phyloP scores from a whole-genome alignment of 2,888 invertebrate genomes.

The Helobdella robusta region DNA sequence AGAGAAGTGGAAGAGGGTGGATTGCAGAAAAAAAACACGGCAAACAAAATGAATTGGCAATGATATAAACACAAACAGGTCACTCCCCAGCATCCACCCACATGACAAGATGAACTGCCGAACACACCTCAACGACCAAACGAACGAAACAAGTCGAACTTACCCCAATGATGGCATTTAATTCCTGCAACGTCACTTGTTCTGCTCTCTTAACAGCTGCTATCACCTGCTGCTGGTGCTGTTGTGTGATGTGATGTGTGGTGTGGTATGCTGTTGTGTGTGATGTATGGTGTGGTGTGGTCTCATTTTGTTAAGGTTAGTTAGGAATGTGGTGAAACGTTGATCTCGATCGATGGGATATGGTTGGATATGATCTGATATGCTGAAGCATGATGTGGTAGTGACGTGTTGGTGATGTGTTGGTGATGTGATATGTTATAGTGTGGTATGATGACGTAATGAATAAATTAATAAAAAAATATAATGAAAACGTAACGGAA shows the following conservation, averaged over 20 bases:
- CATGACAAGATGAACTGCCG: no score
- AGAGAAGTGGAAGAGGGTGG: neutral
- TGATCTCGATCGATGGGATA: neutral
- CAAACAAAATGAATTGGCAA: neutral
- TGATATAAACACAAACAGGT: conserved; percentile 1
- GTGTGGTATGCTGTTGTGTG: neutral
- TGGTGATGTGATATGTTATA: no score
- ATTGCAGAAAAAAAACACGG: neutral
- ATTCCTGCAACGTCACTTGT: conserved; percentile 88
- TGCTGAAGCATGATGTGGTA: neutral
- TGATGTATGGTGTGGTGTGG: neutral
- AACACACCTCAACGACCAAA: neutral
- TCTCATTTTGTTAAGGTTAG: neutral
- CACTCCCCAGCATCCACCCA: no score
- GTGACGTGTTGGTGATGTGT: neutral
- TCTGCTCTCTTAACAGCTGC: conserved; percentile 94
- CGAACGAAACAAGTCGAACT: conserved; percentile 48
- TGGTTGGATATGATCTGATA: neutral
- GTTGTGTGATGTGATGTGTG: conserved; percentile 24
- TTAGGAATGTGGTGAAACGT: neutral
- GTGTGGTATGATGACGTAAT: no score
- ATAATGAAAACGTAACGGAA: no score
- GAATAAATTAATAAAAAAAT: no score
- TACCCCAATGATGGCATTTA: conserved; percentile 93
- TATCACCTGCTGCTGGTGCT: conserved; percentile 91